These are phyloP conservation scores for Ceramica pisi DNA, from an alignment of 2,888 invertebrate genomes.

Conservation along the genomic window DNA sequence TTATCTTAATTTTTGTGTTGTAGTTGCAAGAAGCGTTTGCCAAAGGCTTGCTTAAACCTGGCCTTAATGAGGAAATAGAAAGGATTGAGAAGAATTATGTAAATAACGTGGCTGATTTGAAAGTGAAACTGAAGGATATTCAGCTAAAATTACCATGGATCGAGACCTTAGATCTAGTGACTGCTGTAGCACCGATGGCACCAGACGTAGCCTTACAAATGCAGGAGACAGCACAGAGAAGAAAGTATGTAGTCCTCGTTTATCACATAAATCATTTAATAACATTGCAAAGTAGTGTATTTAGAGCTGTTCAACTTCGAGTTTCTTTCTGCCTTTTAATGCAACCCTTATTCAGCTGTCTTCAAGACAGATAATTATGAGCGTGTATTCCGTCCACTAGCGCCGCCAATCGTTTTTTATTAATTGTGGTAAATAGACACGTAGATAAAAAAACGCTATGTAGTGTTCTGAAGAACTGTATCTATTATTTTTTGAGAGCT, in stretches of 20 bases:
- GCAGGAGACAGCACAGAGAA: conserved; percentile 93
- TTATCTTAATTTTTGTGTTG: conserved; percentile 63
- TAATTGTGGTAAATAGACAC: too few species aligned
- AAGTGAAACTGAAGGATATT: conserved; percentile 93
- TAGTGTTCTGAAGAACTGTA: too few species aligned
- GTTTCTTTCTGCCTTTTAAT: background rate
- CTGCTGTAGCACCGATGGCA: conserved; percentile 94
- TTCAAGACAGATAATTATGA: too few species aligned
- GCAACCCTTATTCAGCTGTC: background rate
- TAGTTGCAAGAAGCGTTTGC: conserved; percentile 98
- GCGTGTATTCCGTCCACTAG: too few species aligned
- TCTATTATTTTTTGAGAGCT: too few species aligned
- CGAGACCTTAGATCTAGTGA: conserved; percentile 95
- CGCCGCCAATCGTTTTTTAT: too few species aligned
- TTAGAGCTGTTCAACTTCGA: background rate
- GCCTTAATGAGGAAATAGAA: conserved; percentile 93
- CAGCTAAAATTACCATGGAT: conserved; percentile 95
- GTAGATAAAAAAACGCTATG: too few species aligned
- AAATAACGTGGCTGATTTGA: conserved; percentile 94
- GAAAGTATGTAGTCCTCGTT: conserved; percentile 83
- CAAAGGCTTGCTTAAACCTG: conserved; percentile 96
- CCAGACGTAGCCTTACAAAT: conserved; percentile 95
- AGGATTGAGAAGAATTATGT: conserved; percentile 90
- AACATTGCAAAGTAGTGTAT: background rate
- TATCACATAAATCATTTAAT: conserved; percentile 1